Percentiles rank a stretch among this genome's conserved stretches.
These are phyloP conservation scores for Halictus quadricinctus DNA, from an alignment of 2,888 invertebrate species.

Conservation along the genomic window DNA sequence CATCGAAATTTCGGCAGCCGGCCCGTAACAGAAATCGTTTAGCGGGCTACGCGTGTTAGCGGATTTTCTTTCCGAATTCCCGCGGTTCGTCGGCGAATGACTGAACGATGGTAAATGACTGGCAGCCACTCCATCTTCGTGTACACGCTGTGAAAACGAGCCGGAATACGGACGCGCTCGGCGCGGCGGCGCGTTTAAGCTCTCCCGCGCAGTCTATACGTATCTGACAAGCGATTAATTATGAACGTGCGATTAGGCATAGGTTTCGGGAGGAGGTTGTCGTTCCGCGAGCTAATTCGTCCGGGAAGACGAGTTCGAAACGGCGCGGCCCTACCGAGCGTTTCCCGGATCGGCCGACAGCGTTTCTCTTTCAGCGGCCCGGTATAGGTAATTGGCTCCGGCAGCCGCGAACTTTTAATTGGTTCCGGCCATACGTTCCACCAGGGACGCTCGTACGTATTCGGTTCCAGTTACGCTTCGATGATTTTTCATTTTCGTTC, in stretches of 20 bases:
- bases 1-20: background rate
- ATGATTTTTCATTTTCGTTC: constrained; percentile 61
- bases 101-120: constrained; percentile 48
- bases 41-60: background rate
- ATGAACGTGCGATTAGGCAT: constrained; percentile 53
- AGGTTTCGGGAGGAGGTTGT: constrained; percentile 24
- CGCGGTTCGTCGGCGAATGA: constrained; percentile 31
- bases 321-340: background rate
- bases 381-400: constrained; percentile 65
- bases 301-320: constrained; percentile 38
- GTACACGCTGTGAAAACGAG: constrained; percentile 26
- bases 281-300: constrained; percentile 28
- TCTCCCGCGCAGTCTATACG: constrained; percentile 21
- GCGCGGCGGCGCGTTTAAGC: constrained; percentile 36
- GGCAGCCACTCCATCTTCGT: constrained; percentile 50
- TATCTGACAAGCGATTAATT: constrained; percentile 55
- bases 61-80: constrained; percentile 35
- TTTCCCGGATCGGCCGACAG: constrained; percentile 7
- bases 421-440: constrained; percentile 55
- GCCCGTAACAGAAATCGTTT: background rate
- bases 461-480: constrained; percentile 42
- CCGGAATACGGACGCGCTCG: constrained; percentile 25
- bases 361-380: constrained; percentile 32
- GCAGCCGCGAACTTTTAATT: constrained; percentile 68
- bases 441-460: background rate